A percentile compares a stretch with the other conserved stretches of the same genome.
These are phyloP conservation scores for Rissa tridactyla DNA, from an alignment of 2,113 vertebrate species.

Conservation along the genomic window DNA sequence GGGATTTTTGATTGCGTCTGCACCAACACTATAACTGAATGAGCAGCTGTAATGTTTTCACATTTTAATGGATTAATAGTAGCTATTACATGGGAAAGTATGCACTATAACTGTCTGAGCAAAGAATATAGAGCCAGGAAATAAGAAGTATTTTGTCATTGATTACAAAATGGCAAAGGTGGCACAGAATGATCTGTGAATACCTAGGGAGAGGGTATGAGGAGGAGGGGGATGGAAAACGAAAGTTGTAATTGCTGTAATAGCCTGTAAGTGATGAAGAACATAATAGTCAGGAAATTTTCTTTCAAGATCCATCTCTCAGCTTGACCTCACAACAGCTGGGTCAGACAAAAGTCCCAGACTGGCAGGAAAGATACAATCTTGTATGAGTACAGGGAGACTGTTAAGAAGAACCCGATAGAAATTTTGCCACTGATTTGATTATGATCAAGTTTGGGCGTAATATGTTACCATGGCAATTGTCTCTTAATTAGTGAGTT, in stretches of 20 bases:
- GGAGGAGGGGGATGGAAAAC: background rate
- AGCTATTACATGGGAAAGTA: background rate
- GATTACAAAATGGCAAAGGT: background rate
- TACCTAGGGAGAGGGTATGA: background rate
- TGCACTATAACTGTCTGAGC: background rate
- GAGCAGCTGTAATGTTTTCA: background rate
- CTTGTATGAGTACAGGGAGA: background rate
- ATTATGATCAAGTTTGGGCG: background rate
- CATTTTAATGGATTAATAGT: background rate
- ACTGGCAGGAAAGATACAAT: background rate
- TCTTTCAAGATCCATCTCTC: background rate
- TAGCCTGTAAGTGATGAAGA: background rate
- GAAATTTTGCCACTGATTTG: background rate
- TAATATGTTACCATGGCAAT: slow-evolving; percentile 28
- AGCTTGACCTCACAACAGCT: background rate
- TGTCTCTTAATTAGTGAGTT: slow-evolving; percentile 20
- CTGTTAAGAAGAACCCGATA: background rate
- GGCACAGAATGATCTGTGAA: background rate
- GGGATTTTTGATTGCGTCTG: background rate
- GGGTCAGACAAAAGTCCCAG: background rate
- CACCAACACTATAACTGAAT: background rate
- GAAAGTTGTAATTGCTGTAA: background rate
- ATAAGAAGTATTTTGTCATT: background rate
- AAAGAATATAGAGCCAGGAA: background rate
- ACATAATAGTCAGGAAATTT: background rate